Base-by-base conservation (phyloP, 2,113 vertebrate genomes). In the Cnemophilus loriae region DNA sequence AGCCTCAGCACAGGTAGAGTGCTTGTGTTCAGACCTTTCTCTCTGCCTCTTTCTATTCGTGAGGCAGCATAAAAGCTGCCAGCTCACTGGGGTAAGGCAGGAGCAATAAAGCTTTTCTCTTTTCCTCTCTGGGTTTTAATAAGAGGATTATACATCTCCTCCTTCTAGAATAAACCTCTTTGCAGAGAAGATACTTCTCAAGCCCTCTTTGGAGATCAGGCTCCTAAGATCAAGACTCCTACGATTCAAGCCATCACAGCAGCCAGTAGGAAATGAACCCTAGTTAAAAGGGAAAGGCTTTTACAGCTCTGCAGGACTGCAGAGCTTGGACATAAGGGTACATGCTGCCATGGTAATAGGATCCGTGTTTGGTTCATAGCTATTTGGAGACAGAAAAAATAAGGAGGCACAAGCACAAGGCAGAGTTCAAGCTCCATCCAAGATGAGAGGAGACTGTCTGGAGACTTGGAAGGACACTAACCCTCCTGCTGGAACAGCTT, bases 81-180 rank as follows among this genome's bases (percentile, higher is more conserved):
- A 87, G 81, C 47, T 95, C 84, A 55, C 24, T 39, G 30, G 19
- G 15, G 81, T 57, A 88, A 77, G 67, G 71, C 89, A 96, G 30
- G 23, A 96, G 74, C 67, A 88, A 76, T 59, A 91, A 69, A 63
- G 78, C 82, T 85, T 85, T 95, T 89, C 8, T 39, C 75, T 55
- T 93, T 87, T 71, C 52, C 44, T 87, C 87, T 84, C 63, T 80
- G 74, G 26, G 39, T 84, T 84, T 89, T 68, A 89, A 33, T 93
- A 95, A 96, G 93, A 96, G 77, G 95, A 94, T 94, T 97, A 96
- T 32, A 1, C 44, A 77, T 84, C 75, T 94, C 27, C 46, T 95
- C 56, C 74, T 94, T 87, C 63, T 79, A 87, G 41, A 93, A 79
- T 93, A 96, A 95, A 95, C 78, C 87, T 93, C 94, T 96, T 93